phyloP scores from a whole-genome alignment of 2,797 vertebrate genomes.

The Muscicapa comitata region DNA sequence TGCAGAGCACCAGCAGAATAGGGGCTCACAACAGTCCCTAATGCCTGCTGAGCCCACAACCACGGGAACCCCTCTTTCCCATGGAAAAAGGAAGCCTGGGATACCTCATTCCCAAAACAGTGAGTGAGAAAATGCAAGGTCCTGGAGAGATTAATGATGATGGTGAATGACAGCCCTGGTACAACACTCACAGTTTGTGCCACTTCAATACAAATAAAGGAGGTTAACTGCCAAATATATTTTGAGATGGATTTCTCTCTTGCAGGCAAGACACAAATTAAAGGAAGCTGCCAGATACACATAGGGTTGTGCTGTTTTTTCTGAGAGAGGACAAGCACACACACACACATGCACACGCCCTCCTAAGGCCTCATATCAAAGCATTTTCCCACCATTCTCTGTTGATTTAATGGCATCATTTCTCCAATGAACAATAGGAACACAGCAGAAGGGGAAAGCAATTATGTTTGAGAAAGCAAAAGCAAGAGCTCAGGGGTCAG shows the following conservation, averaged over 20 bases:
- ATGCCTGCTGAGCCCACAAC: background rate
- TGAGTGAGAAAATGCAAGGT: background rate
- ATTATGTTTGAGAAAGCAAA: constrained; percentile 45
- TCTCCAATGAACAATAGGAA: constrained; percentile 17
- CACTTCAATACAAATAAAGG: background rate
- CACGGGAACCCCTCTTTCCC: fast-evolving
- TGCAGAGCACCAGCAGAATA: background rate
- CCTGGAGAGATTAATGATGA: background rate
- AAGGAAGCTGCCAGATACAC: constrained; percentile 38
- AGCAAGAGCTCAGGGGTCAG: background rate
- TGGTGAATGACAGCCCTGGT: background rate
- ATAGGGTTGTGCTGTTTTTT: background rate
- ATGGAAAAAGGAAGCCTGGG: background rate
- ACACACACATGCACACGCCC: background rate
- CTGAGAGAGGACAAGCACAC: background rate
- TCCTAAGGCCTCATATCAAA: constrained; percentile 36
- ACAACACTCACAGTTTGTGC: background rate
- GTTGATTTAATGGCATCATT: constrained; percentile 54
- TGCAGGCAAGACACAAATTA: background rate
- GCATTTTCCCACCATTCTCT: constrained; percentile 58
- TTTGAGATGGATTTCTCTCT: constrained; percentile 13
- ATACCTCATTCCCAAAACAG: background rate
- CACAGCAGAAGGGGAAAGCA: constrained; percentile 28
- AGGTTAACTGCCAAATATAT: background rate
- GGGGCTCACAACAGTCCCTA: background rate